Percentiles rank a stretch among this genome's conserved stretches.
Conservation (phyloP, 2,797 vertebrate species). For the Galagoides demidoff region DNA sequence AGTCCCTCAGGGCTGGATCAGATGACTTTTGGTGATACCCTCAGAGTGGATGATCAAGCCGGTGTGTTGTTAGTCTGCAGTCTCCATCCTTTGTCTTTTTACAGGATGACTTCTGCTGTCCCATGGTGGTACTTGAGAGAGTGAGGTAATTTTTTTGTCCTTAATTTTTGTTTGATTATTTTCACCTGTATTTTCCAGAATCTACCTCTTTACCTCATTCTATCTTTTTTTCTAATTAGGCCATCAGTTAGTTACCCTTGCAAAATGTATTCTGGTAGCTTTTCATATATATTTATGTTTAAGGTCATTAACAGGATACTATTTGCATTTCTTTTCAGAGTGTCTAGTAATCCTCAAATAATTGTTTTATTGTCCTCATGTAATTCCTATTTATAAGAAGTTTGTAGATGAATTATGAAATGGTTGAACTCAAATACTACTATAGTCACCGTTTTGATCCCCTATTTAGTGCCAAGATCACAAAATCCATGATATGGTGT, state of each 20-base stretch:
- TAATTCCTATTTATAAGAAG: background rate
- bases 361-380: background rate
- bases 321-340: background rate
- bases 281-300: constrained; percentile 7
- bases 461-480: background rate
- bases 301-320: constrained; percentile 4
- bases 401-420: constrained; percentile 24
- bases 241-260: constrained; percentile 13
- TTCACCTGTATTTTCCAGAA: background rate
- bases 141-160: background rate
- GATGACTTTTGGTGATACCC: background rate
- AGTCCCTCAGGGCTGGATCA: background rate
- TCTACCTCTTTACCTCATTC: background rate
- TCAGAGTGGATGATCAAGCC: background rate
- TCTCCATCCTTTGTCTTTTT: background rate
- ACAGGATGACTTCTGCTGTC: background rate
- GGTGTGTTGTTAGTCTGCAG: background rate
- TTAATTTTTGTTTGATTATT: constrained; percentile 15
- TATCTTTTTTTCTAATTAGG: constrained; percentile 55
- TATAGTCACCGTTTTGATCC: background rate
- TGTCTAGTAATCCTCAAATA: background rate
- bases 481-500: background rate
- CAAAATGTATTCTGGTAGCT: background rate
- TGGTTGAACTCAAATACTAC: background rate
- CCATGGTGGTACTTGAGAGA: background rate